These are phyloP conservation scores for Silurus glanis DNA, from an alignment of 2,113 vertebrate species.

Conservation along the genomic window DNA sequence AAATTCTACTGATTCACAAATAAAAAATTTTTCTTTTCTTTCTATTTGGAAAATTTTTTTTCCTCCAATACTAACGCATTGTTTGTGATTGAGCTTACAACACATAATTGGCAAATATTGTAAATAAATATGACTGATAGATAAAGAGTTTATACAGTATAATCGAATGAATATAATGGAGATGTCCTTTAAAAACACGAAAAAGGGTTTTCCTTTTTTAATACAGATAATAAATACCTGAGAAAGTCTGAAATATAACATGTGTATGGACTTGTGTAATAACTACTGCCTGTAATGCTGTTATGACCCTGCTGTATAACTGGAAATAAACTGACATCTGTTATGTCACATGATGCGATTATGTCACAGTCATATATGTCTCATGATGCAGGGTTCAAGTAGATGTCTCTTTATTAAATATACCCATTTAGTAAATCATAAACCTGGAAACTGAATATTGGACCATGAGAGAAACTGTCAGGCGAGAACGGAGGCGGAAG, in stretches of 20 bases:
- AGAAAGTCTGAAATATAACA: not conserved
- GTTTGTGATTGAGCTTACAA: no score
- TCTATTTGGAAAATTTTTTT: no score
- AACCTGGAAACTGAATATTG: not conserved
- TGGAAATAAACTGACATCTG: not conserved
- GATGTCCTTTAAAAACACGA: not conserved
- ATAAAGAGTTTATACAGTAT: not conserved
- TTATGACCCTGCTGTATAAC: not conserved
- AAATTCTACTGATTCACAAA: no score
- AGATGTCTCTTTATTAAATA: not conserved
- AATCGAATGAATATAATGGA: not conserved
- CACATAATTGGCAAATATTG: not conserved
- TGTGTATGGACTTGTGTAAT: not conserved
- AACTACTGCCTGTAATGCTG: not conserved
- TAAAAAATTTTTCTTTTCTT: no score
- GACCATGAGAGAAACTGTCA: not conserved
- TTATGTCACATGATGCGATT: not conserved
- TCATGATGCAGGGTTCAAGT: not conserved
- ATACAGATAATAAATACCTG: not conserved
- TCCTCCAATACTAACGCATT: no score
- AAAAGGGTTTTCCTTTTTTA: not conserved
- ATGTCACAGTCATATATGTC: not conserved
- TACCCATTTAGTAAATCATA: not conserved
- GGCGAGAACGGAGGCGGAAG: no score
- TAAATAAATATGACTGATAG: not conserved